These are phyloP conservation scores for Ctenosaura bakeri DNA, from an alignment of 2,797 vertebrate species.

Conservation along the genomic window DNA sequence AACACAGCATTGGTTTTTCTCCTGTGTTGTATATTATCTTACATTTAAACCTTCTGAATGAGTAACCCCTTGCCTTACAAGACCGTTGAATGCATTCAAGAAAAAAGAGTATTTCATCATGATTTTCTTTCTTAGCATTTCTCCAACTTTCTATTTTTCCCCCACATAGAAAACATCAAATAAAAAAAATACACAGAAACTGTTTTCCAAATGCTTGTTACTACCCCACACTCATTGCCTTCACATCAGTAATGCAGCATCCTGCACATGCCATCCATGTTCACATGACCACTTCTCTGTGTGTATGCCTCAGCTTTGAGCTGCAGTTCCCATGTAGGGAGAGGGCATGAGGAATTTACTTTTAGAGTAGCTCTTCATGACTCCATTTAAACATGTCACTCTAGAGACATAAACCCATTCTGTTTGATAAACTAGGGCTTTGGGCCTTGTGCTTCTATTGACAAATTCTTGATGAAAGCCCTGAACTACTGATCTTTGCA, in stretches of 20 bases:
- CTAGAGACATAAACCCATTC: neutral
- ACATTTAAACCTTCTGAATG: neutral
- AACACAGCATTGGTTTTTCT: neutral
- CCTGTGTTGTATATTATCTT: no score
- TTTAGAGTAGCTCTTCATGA: neutral
- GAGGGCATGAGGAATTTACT: neutral
- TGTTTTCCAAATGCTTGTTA: neutral
- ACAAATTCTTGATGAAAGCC: conserved; percentile 12
- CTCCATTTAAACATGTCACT: neutral
- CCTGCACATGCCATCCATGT: neutral
- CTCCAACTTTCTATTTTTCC: neutral
- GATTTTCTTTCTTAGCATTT: neutral
- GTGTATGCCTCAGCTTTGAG: neutral
- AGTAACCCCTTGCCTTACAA: neutral
- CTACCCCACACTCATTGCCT: no score
- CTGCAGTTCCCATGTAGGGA: neutral
- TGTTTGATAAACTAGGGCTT: neutral
- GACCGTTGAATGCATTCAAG: neutral
- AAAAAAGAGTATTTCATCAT: neutral
- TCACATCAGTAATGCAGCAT: neutral
- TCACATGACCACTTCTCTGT: neutral
- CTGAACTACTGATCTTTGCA: neutral
- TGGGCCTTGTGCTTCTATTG: neutral
- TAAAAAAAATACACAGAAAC: neutral
- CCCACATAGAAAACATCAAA: neutral